Evolutionary conservation across 1,140 invertebrate genomes (phyloP).

Genomic region (Brachionus paranguensis): DNA sequence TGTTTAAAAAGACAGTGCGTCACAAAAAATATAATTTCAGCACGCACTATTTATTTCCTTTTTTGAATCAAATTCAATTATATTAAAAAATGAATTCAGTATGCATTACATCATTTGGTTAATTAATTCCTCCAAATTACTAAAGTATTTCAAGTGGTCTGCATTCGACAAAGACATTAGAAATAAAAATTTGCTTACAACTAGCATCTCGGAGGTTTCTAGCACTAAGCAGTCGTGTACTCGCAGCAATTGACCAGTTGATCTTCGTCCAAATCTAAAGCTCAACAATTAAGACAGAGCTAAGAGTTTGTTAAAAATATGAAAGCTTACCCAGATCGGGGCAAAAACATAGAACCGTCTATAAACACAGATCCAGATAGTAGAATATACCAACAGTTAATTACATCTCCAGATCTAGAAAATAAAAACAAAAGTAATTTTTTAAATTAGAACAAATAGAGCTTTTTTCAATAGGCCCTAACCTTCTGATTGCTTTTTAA

Average conservation of each 20-base stretch:
- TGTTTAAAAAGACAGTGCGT: neutral
- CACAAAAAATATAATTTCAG: neutral
- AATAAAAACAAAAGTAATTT: neutral
- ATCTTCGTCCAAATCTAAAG: slow-evolving; percentile 72
- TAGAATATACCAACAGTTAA: slow-evolving; percentile 75
- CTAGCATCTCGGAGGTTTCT: slow-evolving; percentile 79
- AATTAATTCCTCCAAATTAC: neutral
- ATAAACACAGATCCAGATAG: slow-evolving; percentile 80
- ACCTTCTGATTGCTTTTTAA: neutral
- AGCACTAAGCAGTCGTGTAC: slow-evolving; percentile 73
- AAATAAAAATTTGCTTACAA: slow-evolving; percentile 59
- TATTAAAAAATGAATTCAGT: too few species aligned
- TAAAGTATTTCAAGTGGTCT: neutral
- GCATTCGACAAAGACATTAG: neutral
- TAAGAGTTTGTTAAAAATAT: slow-evolving; percentile 24
- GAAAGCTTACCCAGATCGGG: slow-evolving; percentile 68
- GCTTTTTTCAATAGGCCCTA: neutral
- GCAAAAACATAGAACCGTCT: slow-evolving; percentile 77
- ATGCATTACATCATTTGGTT: neutral
- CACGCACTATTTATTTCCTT: neutral
- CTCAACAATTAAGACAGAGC: slow-evolving; percentile 45
- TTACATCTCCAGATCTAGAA: slow-evolving; percentile 71
- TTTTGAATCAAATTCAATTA: neutral
- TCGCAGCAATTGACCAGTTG: slow-evolving; percentile 60
- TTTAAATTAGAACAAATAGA: slow-evolving; percentile 41